Evolutionary conservation across 2,113 vertebrate genomes (phyloP), one percentile per base, ranked within the genome.

Genomic region (Oceanites oceanicus): DNA sequence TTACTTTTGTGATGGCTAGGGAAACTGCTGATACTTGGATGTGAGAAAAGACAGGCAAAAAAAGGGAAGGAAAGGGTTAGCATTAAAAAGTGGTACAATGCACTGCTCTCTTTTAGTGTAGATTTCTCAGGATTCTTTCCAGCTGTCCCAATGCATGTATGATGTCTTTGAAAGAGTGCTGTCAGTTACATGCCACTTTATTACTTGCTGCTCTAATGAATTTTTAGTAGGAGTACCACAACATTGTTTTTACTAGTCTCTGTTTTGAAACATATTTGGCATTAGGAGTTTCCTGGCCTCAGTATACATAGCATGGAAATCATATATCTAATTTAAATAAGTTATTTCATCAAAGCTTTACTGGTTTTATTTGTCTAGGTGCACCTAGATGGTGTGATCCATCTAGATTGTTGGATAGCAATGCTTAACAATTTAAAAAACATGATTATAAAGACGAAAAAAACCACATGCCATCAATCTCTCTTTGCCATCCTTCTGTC

Each of bases 401-500:
- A 20, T 67, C 90, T 21, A 68, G 53, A 27, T 10, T 87, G 74
- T 26, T 47, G 91, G 77, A 70, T 42, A 92, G 76, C 13, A 25
- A 23, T 40, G 36, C 92, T 95, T 81, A 96, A 90, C 25, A 82
- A 38, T 44, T 90, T 77, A 15, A 80, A 90, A 88, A 75, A 25
- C 6, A 36, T 66, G 55, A 71, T 55, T 92, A 76, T 72, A 65
- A 96, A 85, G 80, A 81, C 76, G 59, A n/a, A 78, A 96, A 96
- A 97, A 95, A 68, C 19, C 42, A 77, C 86, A 66, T 29, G 50
- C 56, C 76, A 85, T 96, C 96, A 85, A 62, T 95, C 81, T 94
- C 91, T 96, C 58, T 95, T 65, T 93, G 85, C 74, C 88, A 94
- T 94, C 94, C 77, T 97, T 73, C 76, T 96, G 76, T 93, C 80